Base-by-base conservation (phyloP, 2,113 vertebrate genomes). In the Leptodactylus fuscus region DNA sequence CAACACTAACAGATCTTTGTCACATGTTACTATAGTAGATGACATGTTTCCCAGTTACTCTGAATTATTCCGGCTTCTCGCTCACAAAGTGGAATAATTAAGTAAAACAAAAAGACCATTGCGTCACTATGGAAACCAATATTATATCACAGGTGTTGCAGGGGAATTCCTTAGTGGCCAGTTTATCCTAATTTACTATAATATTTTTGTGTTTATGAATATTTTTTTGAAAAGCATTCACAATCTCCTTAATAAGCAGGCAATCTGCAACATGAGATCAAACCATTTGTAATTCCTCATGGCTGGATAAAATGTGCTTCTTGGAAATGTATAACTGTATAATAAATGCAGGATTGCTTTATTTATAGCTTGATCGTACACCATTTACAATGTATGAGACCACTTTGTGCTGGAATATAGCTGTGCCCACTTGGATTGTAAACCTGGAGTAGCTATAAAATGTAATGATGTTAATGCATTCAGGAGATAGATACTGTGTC, bases 171-270 rank as follows among this genome's bases (percentile, higher is more conserved):
- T 91, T 91, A 90, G 93, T 93, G 93, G 93, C 93, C 91, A 93
- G 90, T 94, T 94, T 93, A 93, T 90, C 92, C 90, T 93, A 91
- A 94, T 94, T 94, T 94, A 93, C 93, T 92, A 92, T 89, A 91
- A 89, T 94, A 94, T 85, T 92, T 93, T 90, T 91, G n/a, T 91
- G 92, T 93, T 94, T 91, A 92, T 71, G 46, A 44, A 73, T 60
- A n/a, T 53, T 0, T n/a, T 67, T 87, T 87, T 81, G 62, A 60
- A 81, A 74, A 73, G 65, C 16, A n/a, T 81, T 29, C 29, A 81
- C 46, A 36, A n/a, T 46, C 13, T 76, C 82, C 85, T 87, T 67
- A 70, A 27, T 67, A 69, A 27, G 2, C 15, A 41, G 48, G 20
- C 27, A 78, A 44, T 60, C 53, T 55, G 3, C 20, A 29, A 36